These are phyloP conservation scores for Drosophila malerkotliana DNA, from an alignment of 1,140 invertebrate genomes.

Conservation along the genomic window DNA sequence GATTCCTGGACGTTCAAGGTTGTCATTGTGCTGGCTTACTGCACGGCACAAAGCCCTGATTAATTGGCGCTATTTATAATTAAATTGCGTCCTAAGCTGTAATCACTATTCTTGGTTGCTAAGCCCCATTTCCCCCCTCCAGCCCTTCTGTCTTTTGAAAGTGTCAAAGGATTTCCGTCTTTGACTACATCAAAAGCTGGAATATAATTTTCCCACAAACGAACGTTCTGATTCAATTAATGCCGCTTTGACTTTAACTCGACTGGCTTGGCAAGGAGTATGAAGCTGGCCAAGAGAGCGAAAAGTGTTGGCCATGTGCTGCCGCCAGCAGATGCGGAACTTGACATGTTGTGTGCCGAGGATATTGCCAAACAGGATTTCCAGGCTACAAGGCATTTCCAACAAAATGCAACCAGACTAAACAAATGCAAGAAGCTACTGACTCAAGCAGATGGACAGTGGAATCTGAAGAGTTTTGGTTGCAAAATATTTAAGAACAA, in stretches of 20 bases:
- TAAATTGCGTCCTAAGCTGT: constrained; percentile 57
- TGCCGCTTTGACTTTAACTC: constrained; percentile 29
- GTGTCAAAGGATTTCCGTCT: constrained; percentile 29
- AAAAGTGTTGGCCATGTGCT: constrained; percentile 6
- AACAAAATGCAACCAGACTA: constrained; percentile 57
- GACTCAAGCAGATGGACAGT: constrained; percentile 41
- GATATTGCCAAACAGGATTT: constrained; percentile 77
- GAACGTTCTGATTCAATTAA: constrained; percentile 53
- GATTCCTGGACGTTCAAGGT: constrained; percentile 13
- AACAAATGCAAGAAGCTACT: constrained; percentile 47
- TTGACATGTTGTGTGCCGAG: constrained; percentile 49
- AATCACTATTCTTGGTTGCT: constrained; percentile 49
- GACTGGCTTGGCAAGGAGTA: neutral
- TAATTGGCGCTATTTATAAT: constrained; percentile 70
- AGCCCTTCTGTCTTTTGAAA: constrained; percentile 5
- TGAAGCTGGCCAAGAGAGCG: constrained; percentile 12
- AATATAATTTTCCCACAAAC: constrained; percentile 39
- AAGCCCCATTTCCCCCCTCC: neutral
- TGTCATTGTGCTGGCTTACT: constrained; percentile 39
- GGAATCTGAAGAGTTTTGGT: neutral
- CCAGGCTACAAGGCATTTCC: constrained; percentile 68
- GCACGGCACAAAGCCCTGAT: constrained; percentile 47
- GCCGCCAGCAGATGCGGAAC: constrained; percentile 22
- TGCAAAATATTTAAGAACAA: neutral
- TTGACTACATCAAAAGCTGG: constrained; percentile 45